Evolutionary conservation across 2,888 invertebrate species (phyloP).

Genomic region (Petrolisthes manimaculis): DNA sequence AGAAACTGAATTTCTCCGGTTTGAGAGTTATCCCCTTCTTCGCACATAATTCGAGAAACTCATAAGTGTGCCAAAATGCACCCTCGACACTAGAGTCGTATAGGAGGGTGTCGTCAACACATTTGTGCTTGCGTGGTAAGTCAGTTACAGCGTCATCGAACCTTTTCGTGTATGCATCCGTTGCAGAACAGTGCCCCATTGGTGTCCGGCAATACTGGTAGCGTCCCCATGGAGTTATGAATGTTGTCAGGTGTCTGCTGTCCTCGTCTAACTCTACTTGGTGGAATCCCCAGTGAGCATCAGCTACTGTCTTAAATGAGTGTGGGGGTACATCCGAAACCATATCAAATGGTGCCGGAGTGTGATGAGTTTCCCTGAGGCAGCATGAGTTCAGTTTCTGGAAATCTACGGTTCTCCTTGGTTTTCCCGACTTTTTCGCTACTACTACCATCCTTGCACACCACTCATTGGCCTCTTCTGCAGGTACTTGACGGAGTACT

Average conservation of each 20-base stretch:
- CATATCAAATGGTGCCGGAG: too few relatives aligned
- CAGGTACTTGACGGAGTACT: too few relatives aligned
- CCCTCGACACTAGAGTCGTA: conserved; percentile 11
- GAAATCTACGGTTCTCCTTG: too few relatives aligned
- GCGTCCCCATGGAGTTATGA: conserved; percentile 22
- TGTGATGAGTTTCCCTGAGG: too few relatives aligned
- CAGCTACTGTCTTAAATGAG: neutral
- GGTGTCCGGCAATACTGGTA: conserved; percentile 3
- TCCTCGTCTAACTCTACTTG: conserved; percentile 2
- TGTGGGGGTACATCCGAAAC: too few relatives aligned
- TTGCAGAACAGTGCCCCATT: conserved; percentile 17
- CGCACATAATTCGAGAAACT: too few relatives aligned
- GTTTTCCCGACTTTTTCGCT: too few relatives aligned
- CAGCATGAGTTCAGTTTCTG: too few relatives aligned
- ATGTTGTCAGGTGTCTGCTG: conserved; percentile 4
- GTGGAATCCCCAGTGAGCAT: conserved; percentile 4
- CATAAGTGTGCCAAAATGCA: conserved; percentile 9
- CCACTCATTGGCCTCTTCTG: too few relatives aligned
- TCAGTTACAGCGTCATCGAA: conserved; percentile 10
- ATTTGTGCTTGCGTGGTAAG: neutral
- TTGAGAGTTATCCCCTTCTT: too few relatives aligned
- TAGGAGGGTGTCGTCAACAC: conserved; percentile 6
- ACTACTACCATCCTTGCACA: too few relatives aligned
- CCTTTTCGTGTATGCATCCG: neutral
- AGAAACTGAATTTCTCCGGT: too few relatives aligned